A percentile compares a stretch with the other conserved stretches of the same genome.
These are phyloP conservation scores for Pelobates fuscus DNA, from an alignment of 2,113 vertebrate species.

Conservation along the genomic window DNA sequence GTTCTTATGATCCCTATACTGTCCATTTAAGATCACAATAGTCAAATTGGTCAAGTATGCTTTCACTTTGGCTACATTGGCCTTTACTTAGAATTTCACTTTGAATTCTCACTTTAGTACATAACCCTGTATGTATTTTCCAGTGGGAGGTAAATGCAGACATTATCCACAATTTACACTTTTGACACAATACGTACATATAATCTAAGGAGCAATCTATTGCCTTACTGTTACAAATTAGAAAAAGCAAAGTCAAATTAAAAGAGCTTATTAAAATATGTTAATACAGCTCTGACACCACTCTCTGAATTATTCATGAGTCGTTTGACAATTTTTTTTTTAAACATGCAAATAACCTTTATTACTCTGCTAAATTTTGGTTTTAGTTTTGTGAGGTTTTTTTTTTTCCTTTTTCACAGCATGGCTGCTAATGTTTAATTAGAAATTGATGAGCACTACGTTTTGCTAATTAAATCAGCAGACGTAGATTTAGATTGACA, in stretches of 20 bases:
- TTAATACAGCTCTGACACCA: slow-evolving; percentile 54
- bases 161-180: too few species aligned
- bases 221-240: slow-evolving; percentile 7
- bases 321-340: slow-evolving; percentile 55
- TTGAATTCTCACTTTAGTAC: too few species aligned
- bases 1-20: too few species aligned
- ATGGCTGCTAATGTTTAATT: slow-evolving; percentile 59
- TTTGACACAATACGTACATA: not conserved
- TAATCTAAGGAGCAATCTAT: not conserved
- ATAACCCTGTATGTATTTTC: too few species aligned
- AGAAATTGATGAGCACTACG: slow-evolving; percentile 61
- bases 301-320: slow-evolving; percentile 63
- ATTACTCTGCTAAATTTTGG: slow-evolving; percentile 50
- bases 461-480: slow-evolving; percentile 67
- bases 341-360: slow-evolving; percentile 57
- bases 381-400: slow-evolving; percentile 52
- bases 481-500: slow-evolving; percentile 63
- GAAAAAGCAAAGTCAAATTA: slow-evolving; percentile 55
- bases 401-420: slow-evolving; percentile 29
- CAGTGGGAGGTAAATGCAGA: too few species aligned
- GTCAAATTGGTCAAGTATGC: too few species aligned
- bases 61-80: too few species aligned
- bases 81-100: too few species aligned
- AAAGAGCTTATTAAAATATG: slow-evolving; percentile 62
- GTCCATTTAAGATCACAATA: too few species aligned